Evolutionary conservation across 2,797 vertebrate species (phyloP).

Genomic region (Hirundo rustica): DNA sequence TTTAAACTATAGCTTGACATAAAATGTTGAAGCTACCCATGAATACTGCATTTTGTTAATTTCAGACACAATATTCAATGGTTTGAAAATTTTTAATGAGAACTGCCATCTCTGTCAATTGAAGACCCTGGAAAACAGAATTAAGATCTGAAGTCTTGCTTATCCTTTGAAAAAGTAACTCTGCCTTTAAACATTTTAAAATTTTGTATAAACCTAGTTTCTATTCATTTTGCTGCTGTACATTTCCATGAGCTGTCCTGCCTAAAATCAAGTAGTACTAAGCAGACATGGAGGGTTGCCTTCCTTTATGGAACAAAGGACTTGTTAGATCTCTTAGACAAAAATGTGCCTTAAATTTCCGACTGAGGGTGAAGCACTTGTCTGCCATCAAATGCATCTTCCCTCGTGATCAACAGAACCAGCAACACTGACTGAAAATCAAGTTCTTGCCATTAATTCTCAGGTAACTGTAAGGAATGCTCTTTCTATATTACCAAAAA

Average conservation of each 20-base stretch:
- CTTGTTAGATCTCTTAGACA: background rate
- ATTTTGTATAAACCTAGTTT: background rate
- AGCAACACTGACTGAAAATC: background rate
- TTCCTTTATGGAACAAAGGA: background rate
- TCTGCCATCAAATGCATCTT: background rate
- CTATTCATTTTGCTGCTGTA: background rate
- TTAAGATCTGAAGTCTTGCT: slow-evolving; percentile 4
- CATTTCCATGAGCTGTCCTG: background rate
- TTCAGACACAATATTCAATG: slow-evolving; percentile 63
- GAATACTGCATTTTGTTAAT: slow-evolving; percentile 48
- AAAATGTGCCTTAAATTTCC: background rate
- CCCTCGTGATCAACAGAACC: background rate
- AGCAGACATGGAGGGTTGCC: background rate
- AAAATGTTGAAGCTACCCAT: slow-evolving; percentile 20
- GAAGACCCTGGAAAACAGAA: slow-evolving; percentile 43
- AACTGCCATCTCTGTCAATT: slow-evolving; percentile 7
- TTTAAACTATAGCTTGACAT: slow-evolving; percentile 30
- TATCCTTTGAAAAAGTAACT: background rate
- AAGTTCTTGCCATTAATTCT: background rate
- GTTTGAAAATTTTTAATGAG: slow-evolving; percentile 72
- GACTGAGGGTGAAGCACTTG: background rate
- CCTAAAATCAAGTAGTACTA: background rate
- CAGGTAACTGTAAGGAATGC: background rate
- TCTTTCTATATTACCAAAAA: background rate
- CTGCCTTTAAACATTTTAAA: background rate